These are phyloP conservation scores for Cartodere bifasciata DNA, from an alignment of 2,888 invertebrate genomes.

Conservation along the genomic window DNA sequence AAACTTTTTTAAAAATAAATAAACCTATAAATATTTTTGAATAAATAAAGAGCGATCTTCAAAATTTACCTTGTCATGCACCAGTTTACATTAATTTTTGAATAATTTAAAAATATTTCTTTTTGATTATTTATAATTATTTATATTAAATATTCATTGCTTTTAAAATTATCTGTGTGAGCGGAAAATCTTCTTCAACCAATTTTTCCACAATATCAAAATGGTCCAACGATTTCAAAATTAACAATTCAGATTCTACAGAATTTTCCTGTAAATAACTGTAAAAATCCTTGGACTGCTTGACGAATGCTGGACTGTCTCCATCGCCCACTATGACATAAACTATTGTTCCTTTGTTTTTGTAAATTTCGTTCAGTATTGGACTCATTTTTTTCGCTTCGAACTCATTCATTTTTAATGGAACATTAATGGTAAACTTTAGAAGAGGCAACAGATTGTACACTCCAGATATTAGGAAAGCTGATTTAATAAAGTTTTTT, in stretches of 20 bases:
- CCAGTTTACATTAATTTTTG: no score
- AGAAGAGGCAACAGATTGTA: constrained; percentile 62
- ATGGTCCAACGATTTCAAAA: constrained; percentile 49
- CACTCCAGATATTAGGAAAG: constrained; percentile 63
- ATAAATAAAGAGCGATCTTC: no score
- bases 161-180: no score
- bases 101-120: no score
- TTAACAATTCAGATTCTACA: constrained; percentile 44
- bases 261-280: constrained; percentile 35
- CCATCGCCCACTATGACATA: constrained; percentile 48
- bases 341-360: constrained; percentile 27
- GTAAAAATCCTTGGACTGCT: constrained; percentile 50
- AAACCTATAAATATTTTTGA: no score
- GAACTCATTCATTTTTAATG: constrained; percentile 48
- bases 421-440: constrained; percentile 51
- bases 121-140: no score
- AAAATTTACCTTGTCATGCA: no score
- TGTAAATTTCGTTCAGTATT: constrained; percentile 35
- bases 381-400: constrained; percentile 44
- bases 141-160: no score
- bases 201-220: constrained; percentile 64
- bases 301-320: constrained; percentile 56
- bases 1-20: no score
- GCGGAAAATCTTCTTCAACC: no score
- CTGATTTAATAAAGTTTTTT: constrained; percentile 41